phyloP scores from a whole-genome alignment of 64 coral and sea anemone genomes.

The Trachythela sp. region DNA sequence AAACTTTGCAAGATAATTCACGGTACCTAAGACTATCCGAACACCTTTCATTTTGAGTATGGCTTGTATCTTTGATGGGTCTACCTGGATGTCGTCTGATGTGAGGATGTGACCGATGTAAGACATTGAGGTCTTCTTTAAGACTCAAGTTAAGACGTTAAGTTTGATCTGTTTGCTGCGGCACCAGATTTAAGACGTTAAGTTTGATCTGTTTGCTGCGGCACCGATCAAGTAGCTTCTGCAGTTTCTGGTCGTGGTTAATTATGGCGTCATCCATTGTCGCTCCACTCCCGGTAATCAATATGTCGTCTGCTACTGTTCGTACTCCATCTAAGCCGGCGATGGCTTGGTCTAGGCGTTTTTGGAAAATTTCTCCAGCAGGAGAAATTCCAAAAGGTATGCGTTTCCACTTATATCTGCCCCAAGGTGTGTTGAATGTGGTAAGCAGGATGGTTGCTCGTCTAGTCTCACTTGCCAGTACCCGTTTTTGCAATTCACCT shows the following conservation, averaged over 20 bases:
- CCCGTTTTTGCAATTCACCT: not conserved
- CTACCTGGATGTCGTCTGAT: not conserved
- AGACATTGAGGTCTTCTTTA: not conserved
- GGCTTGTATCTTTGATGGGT: not conserved
- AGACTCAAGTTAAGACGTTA: not conserved
- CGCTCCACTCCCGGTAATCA: not conserved
- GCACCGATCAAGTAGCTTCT: not conserved
- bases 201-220: not conserved
- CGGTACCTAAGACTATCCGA: not conserved
- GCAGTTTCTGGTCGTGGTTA: not conserved
- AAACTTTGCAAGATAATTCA: not conserved
- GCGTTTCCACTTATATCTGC: not conserved
- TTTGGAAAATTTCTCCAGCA: slow-evolving; percentile 5
- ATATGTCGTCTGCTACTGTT: not conserved
- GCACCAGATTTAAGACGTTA: no score
- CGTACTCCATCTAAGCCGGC: not conserved
- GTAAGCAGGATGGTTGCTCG: not conserved
- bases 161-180: slow-evolving; percentile 2
- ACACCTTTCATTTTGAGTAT: slow-evolving; percentile 14
- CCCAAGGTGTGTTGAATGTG: not conserved
- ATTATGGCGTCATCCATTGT: not conserved
- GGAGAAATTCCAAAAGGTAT: not conserved
- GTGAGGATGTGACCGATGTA: slow-evolving; percentile 28
- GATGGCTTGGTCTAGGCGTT: not conserved
- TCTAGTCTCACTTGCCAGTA: slow-evolving; percentile 6